These are phyloP conservation scores for Bombylius major DNA, from an alignment of 2,888 invertebrate species.

Conservation along the genomic window DNA sequence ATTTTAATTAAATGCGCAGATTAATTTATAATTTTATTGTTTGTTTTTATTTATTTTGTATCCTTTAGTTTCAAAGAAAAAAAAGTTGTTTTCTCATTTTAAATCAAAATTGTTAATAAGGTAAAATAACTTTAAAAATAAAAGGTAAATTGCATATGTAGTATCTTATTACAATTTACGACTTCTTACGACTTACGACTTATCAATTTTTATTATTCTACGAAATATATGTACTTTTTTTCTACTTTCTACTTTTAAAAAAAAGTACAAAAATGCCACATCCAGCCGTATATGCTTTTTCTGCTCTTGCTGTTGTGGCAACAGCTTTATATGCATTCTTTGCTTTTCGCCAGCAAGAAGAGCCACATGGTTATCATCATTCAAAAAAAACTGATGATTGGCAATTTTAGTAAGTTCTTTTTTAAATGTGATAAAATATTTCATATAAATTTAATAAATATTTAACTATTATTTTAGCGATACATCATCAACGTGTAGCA, in stretches of 20 bases:
- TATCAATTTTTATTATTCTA: no score
- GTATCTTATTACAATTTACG: no score
- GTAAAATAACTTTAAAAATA: no score
- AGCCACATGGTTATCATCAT: neutral
- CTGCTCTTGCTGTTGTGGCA: slow-evolving; percentile 5
- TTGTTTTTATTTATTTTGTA: no score
- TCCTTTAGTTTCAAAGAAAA: no score
- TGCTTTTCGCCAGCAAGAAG: neutral
- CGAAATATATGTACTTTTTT: no score
- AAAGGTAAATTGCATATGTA: no score
- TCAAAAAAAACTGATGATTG: neutral
- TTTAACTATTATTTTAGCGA: neutral
- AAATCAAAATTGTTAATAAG: no score
- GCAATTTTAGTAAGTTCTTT: neutral
- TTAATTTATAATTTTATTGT: no score
- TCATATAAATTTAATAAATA: neutral
- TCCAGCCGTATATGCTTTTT: slow-evolving; percentile 3
- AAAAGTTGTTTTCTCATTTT: no score
- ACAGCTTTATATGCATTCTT: neutral
- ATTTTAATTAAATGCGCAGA: no score
- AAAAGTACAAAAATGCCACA: slow-evolving; percentile 2
- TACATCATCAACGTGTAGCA: neutral
- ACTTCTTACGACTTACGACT: no score
- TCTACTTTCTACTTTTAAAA: neutral
- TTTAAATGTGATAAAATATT: neutral